Percentiles rank a stretch among this genome's conserved stretches.
These are phyloP conservation scores for Microctonus aethiopoides DNA, from an alignment of 2,888 invertebrate genomes.

Conservation along the genomic window DNA sequence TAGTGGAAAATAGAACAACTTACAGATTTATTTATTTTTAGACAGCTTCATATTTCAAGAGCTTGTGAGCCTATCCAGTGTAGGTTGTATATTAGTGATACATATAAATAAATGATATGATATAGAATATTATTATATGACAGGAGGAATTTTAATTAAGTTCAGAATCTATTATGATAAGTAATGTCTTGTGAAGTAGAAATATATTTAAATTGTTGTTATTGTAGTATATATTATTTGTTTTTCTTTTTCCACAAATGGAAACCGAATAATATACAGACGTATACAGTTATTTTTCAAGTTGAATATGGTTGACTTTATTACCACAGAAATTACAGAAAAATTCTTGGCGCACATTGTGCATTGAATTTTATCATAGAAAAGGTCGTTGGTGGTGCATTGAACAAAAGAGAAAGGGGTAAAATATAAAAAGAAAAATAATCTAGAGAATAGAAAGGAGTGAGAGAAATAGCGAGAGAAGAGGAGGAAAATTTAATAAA, in stretches of 20 bases:
- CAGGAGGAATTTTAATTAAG: too few relatives aligned
- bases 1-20: neutral
- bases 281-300: too few relatives aligned
- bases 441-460: neutral
- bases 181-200: too few relatives aligned
- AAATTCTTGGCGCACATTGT: neutral
- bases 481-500: conserved; percentile 28
- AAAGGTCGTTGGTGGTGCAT: neutral
- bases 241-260: too few relatives aligned
- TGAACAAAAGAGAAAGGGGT: neutral
- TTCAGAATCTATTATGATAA: too few relatives aligned
- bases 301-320: neutral
- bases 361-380: conserved; percentile 10
- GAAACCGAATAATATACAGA: too few relatives aligned
- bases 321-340: neutral
- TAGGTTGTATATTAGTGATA: too few relatives aligned
- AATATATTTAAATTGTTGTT: too few relatives aligned
- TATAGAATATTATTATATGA: too few relatives aligned
- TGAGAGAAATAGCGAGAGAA: neutral
- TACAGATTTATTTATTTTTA: neutral
- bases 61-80: too few relatives aligned
- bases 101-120: too few relatives aligned
- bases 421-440: neutral
- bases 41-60: neutral
- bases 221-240: too few relatives aligned